Base-by-base conservation (phyloP, 64 coral and sea anemone species). In the Catalaphyllia jardinei region DNA sequence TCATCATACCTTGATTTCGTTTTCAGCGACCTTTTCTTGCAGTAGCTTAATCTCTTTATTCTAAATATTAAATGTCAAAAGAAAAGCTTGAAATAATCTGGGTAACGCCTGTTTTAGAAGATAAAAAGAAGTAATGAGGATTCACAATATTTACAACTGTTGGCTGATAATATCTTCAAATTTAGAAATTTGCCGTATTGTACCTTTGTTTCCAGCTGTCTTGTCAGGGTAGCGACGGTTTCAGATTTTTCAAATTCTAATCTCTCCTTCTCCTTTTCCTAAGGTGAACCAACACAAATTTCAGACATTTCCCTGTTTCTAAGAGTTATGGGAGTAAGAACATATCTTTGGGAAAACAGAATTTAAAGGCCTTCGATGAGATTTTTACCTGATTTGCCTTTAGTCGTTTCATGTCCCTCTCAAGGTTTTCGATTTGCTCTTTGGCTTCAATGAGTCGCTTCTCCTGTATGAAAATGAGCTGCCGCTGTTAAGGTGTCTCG, bases 381-480 rank as follows among this genome's bases (percentile, higher is more conserved):
- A 62, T 20, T 18, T 85, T 38, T 71, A 85, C 81, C 81, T 85
- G 81, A 38, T 22, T 71, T 51, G 22, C 14, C 67, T 51, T 71
- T 15, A 85, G 63, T 29, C 4, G 62, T 6, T 51, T 71, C 12
- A 71, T 35, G 27, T 85, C 81, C 19, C 67, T 52, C 38, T 85
- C 81, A 25, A 85, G 63, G 51, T 39, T 85, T 67, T 85, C 62
- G 35, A 85, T 85, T 69, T 85, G 81, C 20, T 85, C 38, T 12
- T 71, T 85, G 62, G 81, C 81, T 42, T 85, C 81, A 20, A n/a
- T 64, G 2, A 71, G 33, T 42, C 38, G 31, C 63, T 85, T 85
- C 19, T 14, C 67, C 81, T 85, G 38, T 27, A 85, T 8, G 3
- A 50, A 71, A 20, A 27, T 27, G 10, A 69, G n/a, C 20, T 27